Evolutionary conservation across 2,113 vertebrate genomes (phyloP), one percentile per base, ranked within the genome.

Genomic region (Lasiurus borealis): DNA sequence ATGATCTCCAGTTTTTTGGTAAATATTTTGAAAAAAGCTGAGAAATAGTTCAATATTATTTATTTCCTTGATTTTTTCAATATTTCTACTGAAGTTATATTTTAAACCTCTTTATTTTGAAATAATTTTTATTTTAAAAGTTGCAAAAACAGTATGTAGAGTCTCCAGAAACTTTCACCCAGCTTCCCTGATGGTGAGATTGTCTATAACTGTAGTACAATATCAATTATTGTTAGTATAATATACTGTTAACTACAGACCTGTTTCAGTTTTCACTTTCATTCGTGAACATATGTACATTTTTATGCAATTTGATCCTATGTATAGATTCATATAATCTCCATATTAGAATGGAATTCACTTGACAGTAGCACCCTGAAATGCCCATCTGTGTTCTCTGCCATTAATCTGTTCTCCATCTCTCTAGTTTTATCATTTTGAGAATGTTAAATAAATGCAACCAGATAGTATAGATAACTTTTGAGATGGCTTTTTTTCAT

Each of bases 101-200:
- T 87, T 75, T 46, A 44, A 40, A 40, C 57, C 10, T 89, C 88
- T 94, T 85, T 62, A 87, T 54, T 93, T 75, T 66, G 11, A 85
- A 93, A 85, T 80, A 87, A 84, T 59, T 82, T 23, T 59, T 59
- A 59, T 59, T 59, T 59, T 59, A 46, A 13, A 92, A 86, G 36
- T 72, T 85, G 44, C 14, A 91, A 91, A 86, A 85, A 83, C n/a
- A 78, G 29, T 62, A 64, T n/a, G 36, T 29, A 72, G 9, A 82
- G 23, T 62, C 16, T 59, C 11, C 1, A 64, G 80, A 88, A 91
- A 16, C 15, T 21, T 34, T 62, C 12, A 69, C 34, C 19, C 4
- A 81, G 57, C 5, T 81, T 81, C 23, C 36, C 27, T 34, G 85
- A 40, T 64, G 50, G 21, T 48, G 48, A 91, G 11, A 71, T 36